Base-by-base conservation (phyloP, 1,140 invertebrate genomes). In the Sipha flava region DNA sequence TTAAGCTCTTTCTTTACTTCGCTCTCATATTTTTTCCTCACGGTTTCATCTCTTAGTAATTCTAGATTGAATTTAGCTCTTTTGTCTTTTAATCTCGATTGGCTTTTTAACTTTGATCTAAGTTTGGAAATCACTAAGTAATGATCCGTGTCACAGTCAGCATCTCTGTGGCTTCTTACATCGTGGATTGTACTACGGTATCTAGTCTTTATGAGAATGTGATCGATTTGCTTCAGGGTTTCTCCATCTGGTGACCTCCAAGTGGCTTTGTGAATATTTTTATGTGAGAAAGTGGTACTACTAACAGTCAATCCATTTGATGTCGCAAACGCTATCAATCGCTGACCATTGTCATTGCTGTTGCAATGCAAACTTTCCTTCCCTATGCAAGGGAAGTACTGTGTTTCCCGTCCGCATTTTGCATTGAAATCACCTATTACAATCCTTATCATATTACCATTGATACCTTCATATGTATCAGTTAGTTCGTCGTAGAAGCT, bases 281-380 rank as follows among this genome's bases (percentile, higher is more conserved):
- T n/a, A n/a, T n/a, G n/a, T n/a, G n/a, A n/a, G n/a, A n/a, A n/a
- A n/a, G n/a, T n/a, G n/a, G n/a, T n/a, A n/a, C n/a, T n/a, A n/a
- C n/a, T n/a, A n/a, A n/a, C n/a, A n/a, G n/a, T n/a, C n/a, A n/a
- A n/a, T n/a, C 49, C 49, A 18, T 52, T 83, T 31, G 59, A 75
- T 37, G 26, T 52, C 21, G 81, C 80, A 73, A 84, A 80, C 18
- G 81, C n/a, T n/a, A n/a, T n/a, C n/a, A n/a, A n/a, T n/a, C n/a
- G n/a, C n/a, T n/a, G n/a, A n/a, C n/a, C n/a, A 80, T 83, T 83
- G 26, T 81, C 80, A 66, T 82, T 82, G 9, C 52, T 77, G 18
- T 34, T 12, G 29, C 70, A 21, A 81, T 86, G 81, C 82, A 81
- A 54, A 83, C 85, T 68, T 79, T n/a, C n/a, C n/a, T n/a, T n/a